Evolutionary conservation across 2,888 invertebrate genomes (phyloP).

Genomic region (Anoplius nigerrimus): DNA sequence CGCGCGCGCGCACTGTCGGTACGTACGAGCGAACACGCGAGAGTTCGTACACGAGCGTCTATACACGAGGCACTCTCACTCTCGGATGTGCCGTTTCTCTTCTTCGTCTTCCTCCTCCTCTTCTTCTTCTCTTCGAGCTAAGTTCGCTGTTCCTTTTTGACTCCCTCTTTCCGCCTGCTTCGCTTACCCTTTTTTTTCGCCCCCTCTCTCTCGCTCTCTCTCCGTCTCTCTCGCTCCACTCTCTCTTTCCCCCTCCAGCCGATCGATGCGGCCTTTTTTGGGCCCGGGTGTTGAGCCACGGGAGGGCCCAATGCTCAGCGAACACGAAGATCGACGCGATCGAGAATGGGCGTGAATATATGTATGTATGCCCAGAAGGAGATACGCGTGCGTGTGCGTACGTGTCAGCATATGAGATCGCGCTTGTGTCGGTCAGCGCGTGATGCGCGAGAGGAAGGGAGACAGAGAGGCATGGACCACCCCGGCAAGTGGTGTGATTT

Average conservation of each 20-base stretch:
- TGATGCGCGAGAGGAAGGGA: not conserved
- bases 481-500: slow-evolving; percentile 28
- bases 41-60: not conserved
- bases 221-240: slow-evolving; percentile 13
- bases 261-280: slow-evolving; percentile 33
- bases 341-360: too few species aligned
- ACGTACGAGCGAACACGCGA: not conserved
- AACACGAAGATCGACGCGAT: too few species aligned
- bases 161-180: slow-evolving; percentile 2
- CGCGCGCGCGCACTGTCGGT: not conserved
- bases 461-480: slow-evolving; percentile 38
- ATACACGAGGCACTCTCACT: not conserved
- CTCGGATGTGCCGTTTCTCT: not conserved
- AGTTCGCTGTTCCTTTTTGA: not conserved
- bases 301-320: too few species aligned
- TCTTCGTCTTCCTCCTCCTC: not conserved
- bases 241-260: slow-evolving; percentile 1
- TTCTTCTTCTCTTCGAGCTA: not conserved
- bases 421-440: too few species aligned
- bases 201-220: slow-evolving; percentile 4
- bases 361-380: too few species aligned
- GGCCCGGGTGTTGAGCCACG: slow-evolving; percentile 7
- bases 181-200: slow-evolving; percentile 16
- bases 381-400: too few species aligned
- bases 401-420: too few species aligned